Evolutionary conservation across 2,888 invertebrate genomes (phyloP).

Genomic region (Andrena flavipes): DNA sequence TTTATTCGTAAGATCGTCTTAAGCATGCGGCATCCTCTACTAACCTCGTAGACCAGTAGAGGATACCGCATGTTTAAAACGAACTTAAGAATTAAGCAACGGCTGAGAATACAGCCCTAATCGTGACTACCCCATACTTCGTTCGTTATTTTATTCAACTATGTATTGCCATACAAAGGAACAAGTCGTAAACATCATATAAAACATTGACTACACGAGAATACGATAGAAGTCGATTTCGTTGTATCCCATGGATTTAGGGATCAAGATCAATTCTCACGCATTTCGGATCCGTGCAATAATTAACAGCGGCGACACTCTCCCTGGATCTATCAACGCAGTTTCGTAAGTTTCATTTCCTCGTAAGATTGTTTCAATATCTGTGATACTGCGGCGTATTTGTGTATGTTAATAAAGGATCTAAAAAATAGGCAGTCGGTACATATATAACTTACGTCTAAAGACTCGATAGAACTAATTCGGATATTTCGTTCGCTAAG

Average conservation of each 20-base stretch:
- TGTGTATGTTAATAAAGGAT: constrained; percentile 21
- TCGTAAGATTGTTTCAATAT: background rate
- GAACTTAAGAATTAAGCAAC: too few species aligned
- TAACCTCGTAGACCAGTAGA: too few species aligned
- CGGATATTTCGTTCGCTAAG: constrained; percentile 26
- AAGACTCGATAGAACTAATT: constrained; percentile 42
- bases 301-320: constrained; percentile 1
- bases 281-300: constrained; percentile 28
- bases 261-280: constrained; percentile 7
- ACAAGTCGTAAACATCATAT: constrained; percentile 50
- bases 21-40: too few species aligned
- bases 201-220: constrained; percentile 46
- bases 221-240: constrained; percentile 22
- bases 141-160: constrained; percentile 60
- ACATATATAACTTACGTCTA: constrained; percentile 36
- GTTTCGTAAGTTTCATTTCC: background rate
- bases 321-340: background rate
- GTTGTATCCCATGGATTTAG: constrained; percentile 2
- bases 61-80: too few species aligned
- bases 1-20: too few species aligned
- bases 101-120: too few species aligned
- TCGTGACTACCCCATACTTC: too few species aligned
- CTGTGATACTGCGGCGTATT: constrained; percentile 14
- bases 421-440: constrained; percentile 57
- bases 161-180: constrained; percentile 55